A percentile compares a stretch with the other conserved stretches of the same genome.
Conservation (phyloP, 2,797 vertebrate genomes). For the Sebastes hubbsi region DNA sequence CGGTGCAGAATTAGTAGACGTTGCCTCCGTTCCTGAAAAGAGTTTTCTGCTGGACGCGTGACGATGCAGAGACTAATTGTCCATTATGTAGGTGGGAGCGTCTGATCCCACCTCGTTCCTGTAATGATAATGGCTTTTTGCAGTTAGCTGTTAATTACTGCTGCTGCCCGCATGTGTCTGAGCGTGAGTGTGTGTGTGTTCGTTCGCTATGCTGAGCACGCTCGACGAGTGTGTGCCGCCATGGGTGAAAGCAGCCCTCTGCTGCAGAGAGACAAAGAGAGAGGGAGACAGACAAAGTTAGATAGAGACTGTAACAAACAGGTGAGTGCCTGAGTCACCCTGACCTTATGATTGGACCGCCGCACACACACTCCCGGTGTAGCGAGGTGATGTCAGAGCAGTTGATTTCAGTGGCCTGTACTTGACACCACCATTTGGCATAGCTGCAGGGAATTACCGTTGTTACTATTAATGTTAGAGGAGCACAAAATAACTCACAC, state of each 20-base stretch:
- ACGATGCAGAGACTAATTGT: constrained; percentile 50
- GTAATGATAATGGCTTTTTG: constrained; percentile 62
- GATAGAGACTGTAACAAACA: constrained; percentile 16
- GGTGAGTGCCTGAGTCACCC: constrained; percentile 47
- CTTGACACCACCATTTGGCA: constrained; percentile 63
- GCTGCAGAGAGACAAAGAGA: constrained; percentile 11
- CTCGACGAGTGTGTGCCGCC: constrained; percentile 52
- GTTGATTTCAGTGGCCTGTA: constrained; percentile 38
- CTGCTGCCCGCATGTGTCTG: constrained; percentile 30
- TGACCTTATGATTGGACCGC: constrained; percentile 36
- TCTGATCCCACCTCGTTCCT: constrained; percentile 62
- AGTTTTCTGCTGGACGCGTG: constrained; percentile 34
- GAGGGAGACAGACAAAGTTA: constrained; percentile 28
- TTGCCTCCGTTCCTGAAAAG: background rate
- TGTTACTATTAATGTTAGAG: background rate
- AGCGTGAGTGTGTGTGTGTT: constrained; percentile 25
- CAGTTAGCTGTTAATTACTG: constrained; percentile 70
- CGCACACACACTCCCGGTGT: background rate
- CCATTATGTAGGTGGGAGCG: constrained; percentile 62
- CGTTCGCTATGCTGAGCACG: constrained; percentile 58
- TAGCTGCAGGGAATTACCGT: constrained; percentile 14
- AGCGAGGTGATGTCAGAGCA: constrained; percentile 26
- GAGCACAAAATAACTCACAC: background rate
- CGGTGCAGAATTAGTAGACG: background rate
- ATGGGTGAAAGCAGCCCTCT: constrained; percentile 50